Evolutionary conservation across 2,888 invertebrate genomes (phyloP).

Genomic region (Orchestes rusci): DNA sequence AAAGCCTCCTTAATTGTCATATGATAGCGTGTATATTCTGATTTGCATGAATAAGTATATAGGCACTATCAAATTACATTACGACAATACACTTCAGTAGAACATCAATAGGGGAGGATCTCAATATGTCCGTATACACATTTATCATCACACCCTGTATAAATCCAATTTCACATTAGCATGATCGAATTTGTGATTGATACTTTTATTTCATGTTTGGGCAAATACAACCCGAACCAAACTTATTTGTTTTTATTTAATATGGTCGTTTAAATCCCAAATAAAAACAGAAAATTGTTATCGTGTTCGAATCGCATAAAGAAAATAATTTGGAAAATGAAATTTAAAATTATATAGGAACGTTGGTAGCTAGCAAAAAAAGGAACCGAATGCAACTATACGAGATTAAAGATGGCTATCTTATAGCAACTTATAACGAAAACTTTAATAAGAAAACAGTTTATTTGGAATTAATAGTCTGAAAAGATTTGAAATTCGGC

Average conservation of each 20-base stretch:
- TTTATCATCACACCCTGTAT: too few relatives aligned
- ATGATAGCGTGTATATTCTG: too few relatives aligned
- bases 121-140: too few relatives aligned
- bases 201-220: background rate
- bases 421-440: conserved; percentile 40
- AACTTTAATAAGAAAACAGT: conserved; percentile 45
- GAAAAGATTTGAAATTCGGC: conserved; percentile 15
- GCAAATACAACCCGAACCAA: too few relatives aligned
- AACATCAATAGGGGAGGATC: too few relatives aligned
- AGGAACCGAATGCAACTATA: conserved; percentile 40
- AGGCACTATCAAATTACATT: too few relatives aligned
- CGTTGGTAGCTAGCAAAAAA: conserved; percentile 32
- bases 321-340: conserved; percentile 41
- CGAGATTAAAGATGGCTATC: conserved; percentile 44
- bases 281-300: conserved; percentile 21
- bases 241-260: conserved; percentile 15
- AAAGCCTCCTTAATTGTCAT: too few relatives aligned
- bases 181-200: too few relatives aligned
- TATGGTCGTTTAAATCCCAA: conserved; percentile 11
- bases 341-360: conserved; percentile 40
- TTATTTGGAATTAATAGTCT: conserved; percentile 30
- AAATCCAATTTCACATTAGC: too few relatives aligned
- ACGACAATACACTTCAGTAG: too few relatives aligned
- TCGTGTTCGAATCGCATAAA: conserved; percentile 20
- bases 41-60: too few relatives aligned